A percentile compares a stretch with the other conserved stretches of the same genome.
Evolutionary conservation across 1,140 invertebrate genomes (phyloP).

Genomic region (Coboldia fuscipes): DNA sequence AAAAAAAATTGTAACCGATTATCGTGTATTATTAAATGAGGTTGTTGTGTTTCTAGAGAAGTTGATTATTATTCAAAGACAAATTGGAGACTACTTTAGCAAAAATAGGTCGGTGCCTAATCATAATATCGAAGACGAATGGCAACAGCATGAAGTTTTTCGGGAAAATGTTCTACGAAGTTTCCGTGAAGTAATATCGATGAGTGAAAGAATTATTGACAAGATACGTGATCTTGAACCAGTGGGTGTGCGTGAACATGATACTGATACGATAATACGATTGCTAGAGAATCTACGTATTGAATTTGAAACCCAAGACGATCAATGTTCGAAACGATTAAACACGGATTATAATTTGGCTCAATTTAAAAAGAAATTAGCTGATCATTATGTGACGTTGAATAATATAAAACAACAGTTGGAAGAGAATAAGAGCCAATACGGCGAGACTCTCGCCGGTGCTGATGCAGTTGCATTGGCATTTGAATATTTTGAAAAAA

Average conservation of each 20-base stretch:
- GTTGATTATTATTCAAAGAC: constrained; percentile 11
- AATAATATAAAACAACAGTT: constrained; percentile 42
- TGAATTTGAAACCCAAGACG: constrained; percentile 18
- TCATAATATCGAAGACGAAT: constrained; percentile 11
- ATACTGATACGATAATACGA: constrained; percentile 43
- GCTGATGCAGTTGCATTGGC: constrained; percentile 45
- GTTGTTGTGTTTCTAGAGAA: constrained; percentile 22
- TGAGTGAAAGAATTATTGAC: constrained; percentile 19
- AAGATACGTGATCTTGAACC: constrained; percentile 36
- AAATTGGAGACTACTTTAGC: constrained; percentile 16
- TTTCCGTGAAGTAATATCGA: constrained; percentile 21
- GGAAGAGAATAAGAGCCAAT: constrained; percentile 35
- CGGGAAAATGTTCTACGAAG: constrained; percentile 19
- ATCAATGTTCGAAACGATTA: constrained; percentile 30
- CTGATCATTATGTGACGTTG: constrained; percentile 48
- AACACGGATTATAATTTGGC: not conserved
- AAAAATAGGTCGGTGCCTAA: constrained; percentile 4
- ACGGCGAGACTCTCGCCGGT: constrained; percentile 45
- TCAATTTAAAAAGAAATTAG: constrained; percentile 22
- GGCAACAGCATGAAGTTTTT: constrained; percentile 20
- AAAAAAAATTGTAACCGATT: constrained; percentile 43
- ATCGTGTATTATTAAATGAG: constrained; percentile 49
- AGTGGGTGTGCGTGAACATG: constrained; percentile 34
- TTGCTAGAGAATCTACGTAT: constrained; percentile 27
- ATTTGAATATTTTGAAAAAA: constrained; percentile 60